Percentiles rank a stretch among this genome's conserved stretches.
Conservation (phyloP, 2,797 vertebrate species). For the Mergus octosetaceus region DNA sequence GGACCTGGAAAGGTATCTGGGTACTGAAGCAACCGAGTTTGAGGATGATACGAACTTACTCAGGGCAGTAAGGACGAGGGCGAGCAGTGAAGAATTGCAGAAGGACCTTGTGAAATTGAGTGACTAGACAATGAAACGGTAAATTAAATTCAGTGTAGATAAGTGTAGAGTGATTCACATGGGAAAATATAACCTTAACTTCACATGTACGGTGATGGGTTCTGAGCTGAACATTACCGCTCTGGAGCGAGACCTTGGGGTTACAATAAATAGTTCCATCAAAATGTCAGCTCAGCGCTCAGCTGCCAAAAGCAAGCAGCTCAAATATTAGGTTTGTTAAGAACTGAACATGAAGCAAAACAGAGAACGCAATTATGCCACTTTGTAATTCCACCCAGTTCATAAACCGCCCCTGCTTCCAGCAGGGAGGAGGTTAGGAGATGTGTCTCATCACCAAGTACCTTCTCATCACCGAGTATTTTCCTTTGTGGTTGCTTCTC, state of each 20-base stretch:
- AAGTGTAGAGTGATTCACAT: conserved; percentile 42
- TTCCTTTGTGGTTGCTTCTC: background rate
- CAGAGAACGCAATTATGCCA: background rate
- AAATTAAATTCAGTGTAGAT: conserved; percentile 54
- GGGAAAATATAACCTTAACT: conserved; percentile 63
- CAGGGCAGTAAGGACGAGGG: background rate
- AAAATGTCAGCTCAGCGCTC: conserved; percentile 58
- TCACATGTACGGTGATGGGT: conserved; percentile 34
- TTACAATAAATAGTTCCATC: conserved; percentile 54
- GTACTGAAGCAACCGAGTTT: background rate
- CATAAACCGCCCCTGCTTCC: background rate
- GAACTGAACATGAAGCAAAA: conserved; percentile 27
- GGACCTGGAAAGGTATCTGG: background rate
- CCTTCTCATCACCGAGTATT: background rate
- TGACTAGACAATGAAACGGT: conserved; percentile 43
- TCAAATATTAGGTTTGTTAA: conserved; percentile 25
- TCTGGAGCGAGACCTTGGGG: conserved; percentile 48
- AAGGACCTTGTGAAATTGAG: conserved; percentile 49
- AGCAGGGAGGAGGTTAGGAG: background rate
- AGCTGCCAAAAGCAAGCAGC: conserved; percentile 26
- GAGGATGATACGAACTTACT: background rate
- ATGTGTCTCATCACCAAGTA: background rate
- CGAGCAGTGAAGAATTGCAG: background rate
- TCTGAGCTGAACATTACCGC: conserved; percentile 28
- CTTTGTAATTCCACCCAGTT: background rate